Evolutionary conservation across 2,888 invertebrate species (phyloP).

Genomic region (Oxycera nigricornis): DNA sequence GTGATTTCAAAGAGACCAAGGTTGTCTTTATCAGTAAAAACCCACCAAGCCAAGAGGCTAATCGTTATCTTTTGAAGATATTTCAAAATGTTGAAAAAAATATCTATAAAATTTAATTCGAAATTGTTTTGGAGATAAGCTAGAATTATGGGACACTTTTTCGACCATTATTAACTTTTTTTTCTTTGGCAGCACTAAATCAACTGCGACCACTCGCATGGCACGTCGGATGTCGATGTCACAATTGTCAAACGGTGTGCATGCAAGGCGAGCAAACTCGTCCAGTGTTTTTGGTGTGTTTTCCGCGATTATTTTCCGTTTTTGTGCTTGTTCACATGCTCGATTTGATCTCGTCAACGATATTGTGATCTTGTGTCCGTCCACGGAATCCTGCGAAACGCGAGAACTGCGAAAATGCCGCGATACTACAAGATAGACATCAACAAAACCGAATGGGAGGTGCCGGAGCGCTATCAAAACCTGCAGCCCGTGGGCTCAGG

Average conservation of each 20-base stretch:
- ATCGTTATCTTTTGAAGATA: no score
- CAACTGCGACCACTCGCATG: no score
- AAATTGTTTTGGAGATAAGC: no score
- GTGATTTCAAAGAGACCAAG: no score
- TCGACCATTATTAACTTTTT: no score
- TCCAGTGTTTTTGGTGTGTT: not conserved
- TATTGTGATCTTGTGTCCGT: not conserved
- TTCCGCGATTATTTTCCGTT: not conserved
- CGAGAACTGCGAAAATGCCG: slow-evolving; percentile 66
- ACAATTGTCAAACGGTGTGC: slow-evolving; percentile 27
- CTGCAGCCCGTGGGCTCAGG: slow-evolving; percentile 94
- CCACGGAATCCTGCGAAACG: not conserved
- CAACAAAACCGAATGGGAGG: slow-evolving; percentile 97
- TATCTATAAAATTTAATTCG: no score
- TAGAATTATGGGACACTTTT: no score
- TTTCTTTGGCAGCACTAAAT: slow-evolving; percentile 27
- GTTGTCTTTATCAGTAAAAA: no score
- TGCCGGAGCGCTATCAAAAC: slow-evolving; percentile 90
- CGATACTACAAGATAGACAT: slow-evolving; percentile 88
- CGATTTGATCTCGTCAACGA: slow-evolving; percentile 9
- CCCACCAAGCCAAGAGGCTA: no score
- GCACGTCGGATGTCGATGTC: not conserved
- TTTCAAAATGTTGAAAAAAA: no score
- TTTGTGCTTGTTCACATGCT: slow-evolving; percentile 20
- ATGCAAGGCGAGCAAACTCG: slow-evolving; percentile 17